Evolutionary conservation across 2,113 vertebrate genomes (phyloP).

Genomic region (Raja brachyura): DNA sequence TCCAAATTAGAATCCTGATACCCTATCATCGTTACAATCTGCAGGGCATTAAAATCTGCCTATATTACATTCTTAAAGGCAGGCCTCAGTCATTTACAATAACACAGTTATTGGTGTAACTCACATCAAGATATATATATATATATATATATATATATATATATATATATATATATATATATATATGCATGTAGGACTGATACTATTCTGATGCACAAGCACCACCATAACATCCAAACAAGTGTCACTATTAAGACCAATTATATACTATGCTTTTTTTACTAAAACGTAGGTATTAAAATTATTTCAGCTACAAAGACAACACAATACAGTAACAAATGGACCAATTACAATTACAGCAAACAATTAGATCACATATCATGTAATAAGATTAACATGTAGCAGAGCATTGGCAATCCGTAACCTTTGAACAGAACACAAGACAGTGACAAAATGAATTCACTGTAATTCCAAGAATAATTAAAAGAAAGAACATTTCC

Average conservation of each 20-base stretch:
- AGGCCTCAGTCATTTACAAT: too few species aligned
- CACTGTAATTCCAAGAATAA: not conserved
- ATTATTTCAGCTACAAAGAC: not conserved
- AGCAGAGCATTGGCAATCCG: not conserved
- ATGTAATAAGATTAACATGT: not conserved
- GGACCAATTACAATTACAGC: not conserved
- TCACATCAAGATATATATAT: too few species aligned
- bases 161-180: too few species aligned
- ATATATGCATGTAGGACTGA: too few species aligned
- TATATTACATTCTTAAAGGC: not conserved
- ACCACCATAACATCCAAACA: too few species aligned
- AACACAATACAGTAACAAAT: not conserved
- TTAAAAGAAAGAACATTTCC: slow-evolving; percentile 38
- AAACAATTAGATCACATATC: not conserved
- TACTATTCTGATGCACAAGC: too few species aligned
- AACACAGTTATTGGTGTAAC: too few species aligned
- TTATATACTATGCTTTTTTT: too few species aligned
- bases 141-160: too few species aligned
- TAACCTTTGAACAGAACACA: slow-evolving; percentile 36
- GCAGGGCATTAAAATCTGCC: not conserved
- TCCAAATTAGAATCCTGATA: not conserved
- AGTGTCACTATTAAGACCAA: too few species aligned
- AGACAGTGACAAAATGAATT: not conserved
- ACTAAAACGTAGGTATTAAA: not conserved
- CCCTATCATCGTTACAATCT: too few species aligned